Percentiles rank a stretch among this genome's conserved stretches.
phyloP scores from a whole-genome alignment of 1,140 invertebrate genomes.

The Drosophila bocki region DNA sequence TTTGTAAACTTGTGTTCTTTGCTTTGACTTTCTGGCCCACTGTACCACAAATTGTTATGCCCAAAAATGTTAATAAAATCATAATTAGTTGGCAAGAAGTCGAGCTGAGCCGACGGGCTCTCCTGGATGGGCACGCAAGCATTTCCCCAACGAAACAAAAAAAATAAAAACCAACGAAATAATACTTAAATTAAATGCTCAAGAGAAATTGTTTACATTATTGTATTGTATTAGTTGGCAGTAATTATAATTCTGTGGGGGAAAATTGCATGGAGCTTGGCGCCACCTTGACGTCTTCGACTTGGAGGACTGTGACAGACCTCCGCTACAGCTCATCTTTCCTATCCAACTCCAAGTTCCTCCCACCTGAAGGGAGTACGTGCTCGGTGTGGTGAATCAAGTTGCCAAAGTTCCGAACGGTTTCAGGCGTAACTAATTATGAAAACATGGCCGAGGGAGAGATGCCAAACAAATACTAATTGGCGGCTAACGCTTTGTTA shows the following conservation, averaged over 20 bases:
- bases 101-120: constrained; percentile 24
- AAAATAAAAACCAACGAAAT: constrained; percentile 21
- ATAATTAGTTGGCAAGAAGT: constrained; percentile 37
- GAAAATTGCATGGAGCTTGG: constrained; percentile 66
- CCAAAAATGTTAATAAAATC: constrained; percentile 74
- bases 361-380: constrained; percentile 11
- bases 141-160: constrained; percentile 28
- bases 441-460: constrained; percentile 39
- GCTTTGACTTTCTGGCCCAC: constrained; percentile 1
- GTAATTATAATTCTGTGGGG: constrained; percentile 51
- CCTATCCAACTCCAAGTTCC: constrained; percentile 3
- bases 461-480: constrained; percentile 58
- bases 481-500: constrained; percentile 57
- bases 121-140: constrained; percentile 60
- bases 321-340: constrained; percentile 6
- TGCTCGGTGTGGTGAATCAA: constrained; percentile 22
- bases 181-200: constrained; percentile 50
- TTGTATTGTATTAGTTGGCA: constrained; percentile 64
- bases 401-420: constrained; percentile 44
- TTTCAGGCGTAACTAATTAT: constrained; percentile 49
- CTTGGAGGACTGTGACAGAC: constrained; percentile 70
- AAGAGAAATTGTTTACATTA: constrained; percentile 60
- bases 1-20: background rate
- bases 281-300: constrained; percentile 66
- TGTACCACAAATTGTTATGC: constrained; percentile 57